Conservation (phyloP, 1,140 invertebrate genomes). For the Acromyrmex heyeri region DNA sequence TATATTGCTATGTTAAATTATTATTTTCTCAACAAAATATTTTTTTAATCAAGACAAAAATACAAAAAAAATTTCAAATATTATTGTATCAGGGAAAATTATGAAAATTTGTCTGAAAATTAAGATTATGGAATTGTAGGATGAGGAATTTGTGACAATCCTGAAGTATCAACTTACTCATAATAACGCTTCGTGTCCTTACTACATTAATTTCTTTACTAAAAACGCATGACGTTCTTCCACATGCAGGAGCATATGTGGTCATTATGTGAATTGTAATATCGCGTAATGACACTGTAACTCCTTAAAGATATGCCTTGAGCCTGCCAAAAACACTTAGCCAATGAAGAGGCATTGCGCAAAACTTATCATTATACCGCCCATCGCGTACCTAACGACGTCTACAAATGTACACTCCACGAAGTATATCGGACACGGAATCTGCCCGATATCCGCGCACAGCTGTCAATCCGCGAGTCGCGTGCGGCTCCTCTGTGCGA, state of each 20-base stretch:
- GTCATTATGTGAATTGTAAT: constrained; percentile 19
- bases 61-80: too few relatives aligned
- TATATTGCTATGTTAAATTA: too few relatives aligned
- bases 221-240: background rate
- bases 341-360: constrained; percentile 28
- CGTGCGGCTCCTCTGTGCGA: constrained; percentile 22
- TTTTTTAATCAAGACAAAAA: too few relatives aligned
- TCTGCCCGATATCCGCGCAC: constrained; percentile 9
- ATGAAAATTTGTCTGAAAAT: too few relatives aligned
- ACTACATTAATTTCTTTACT: background rate
- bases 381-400: constrained; percentile 8
- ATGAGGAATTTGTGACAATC: too few relatives aligned
- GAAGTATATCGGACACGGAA: constrained; percentile 13
- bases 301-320: constrained; percentile 41
- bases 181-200: background rate
- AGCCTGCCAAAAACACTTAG: constrained; percentile 16
- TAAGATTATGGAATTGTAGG: too few relatives aligned
- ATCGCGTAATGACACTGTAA: constrained; percentile 58
- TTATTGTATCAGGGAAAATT: too few relatives aligned
- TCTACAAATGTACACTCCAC: constrained; percentile 2
- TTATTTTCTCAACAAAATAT: too few relatives aligned
- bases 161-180: background rate
- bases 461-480: constrained; percentile 38
- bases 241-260: background rate
- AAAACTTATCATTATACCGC: constrained; percentile 54